These are phyloP conservation scores for Ophioninae sp. DNA, from an alignment of 2,888 invertebrate species.

Conservation along the genomic window DNA sequence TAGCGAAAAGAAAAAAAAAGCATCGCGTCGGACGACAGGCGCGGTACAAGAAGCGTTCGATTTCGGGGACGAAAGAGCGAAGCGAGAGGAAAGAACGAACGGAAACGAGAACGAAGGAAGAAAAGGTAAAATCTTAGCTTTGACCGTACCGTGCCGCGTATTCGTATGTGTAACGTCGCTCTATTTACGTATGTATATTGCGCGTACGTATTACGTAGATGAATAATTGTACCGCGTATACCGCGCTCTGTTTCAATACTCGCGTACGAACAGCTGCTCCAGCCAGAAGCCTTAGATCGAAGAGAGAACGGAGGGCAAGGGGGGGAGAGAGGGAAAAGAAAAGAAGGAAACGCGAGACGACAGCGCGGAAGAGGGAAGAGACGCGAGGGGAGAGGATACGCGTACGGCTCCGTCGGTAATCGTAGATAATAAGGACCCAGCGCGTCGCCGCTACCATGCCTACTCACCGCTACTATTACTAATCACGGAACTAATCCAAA, in stretches of 20 bases:
- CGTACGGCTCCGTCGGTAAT: constrained; percentile 50
- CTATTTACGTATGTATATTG: constrained; percentile 57
- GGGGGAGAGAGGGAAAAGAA: constrained; percentile 15
- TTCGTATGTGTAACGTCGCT: constrained; percentile 57
- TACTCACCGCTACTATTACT: constrained; percentile 50
- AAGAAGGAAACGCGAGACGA: neutral
- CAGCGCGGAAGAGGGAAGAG: constrained; percentile 6
- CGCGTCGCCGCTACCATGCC: constrained; percentile 62
- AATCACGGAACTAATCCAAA: constrained; percentile 60
- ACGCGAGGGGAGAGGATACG: constrained; percentile 5
- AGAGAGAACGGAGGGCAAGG: neutral
- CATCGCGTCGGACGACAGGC: constrained; percentile 48
- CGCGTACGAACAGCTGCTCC: constrained; percentile 55
- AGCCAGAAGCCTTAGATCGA: constrained; percentile 57
- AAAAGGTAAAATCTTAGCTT: constrained; percentile 50
- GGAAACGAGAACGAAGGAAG: neutral
- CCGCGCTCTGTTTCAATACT: constrained; percentile 61
- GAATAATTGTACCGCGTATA: constrained; percentile 58
- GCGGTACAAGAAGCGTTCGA: constrained; percentile 45
- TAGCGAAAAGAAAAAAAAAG: constrained; percentile 29
- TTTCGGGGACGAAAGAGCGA: constrained; percentile 18
- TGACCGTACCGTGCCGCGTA: constrained; percentile 54
- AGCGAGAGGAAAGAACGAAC: neutral
- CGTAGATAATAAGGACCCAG: constrained; percentile 54
- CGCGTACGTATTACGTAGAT: constrained; percentile 56